phyloP scores from a whole-genome alignment of 2,113 vertebrate genomes.

The Nesospiza acunhae region DNA sequence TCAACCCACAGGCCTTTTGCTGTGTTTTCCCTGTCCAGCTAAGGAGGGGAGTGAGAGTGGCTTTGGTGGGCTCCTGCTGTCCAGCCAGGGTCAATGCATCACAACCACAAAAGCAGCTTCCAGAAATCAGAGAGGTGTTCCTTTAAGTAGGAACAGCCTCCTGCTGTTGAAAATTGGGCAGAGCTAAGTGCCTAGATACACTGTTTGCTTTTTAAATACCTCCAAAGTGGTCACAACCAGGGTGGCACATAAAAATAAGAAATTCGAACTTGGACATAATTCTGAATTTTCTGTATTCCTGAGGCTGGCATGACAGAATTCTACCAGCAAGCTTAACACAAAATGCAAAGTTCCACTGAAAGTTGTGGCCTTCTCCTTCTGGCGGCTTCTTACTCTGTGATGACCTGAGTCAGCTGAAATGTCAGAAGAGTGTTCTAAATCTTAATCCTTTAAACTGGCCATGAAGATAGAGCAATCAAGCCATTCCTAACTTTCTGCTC shows the following conservation, averaged over 20 bases:
- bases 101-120: background rate
- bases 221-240: background rate
- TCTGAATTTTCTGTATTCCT: background rate
- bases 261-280: background rate
- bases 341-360: background rate
- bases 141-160: background rate
- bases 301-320: background rate
- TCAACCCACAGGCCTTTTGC: background rate
- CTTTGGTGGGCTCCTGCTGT: background rate
- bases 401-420: background rate
- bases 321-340: background rate
- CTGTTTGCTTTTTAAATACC: background rate
- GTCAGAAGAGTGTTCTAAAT: background rate
- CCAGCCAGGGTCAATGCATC: background rate
- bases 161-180: fast-evolving
- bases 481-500: background rate
- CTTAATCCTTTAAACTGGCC: background rate
- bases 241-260: background rate
- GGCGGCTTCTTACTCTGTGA: background rate
- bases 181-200: background rate
- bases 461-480: background rate
- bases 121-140: background rate
- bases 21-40: background rate
- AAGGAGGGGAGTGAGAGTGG: background rate
- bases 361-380: background rate